A percentile compares a stretch with the other conserved stretches of the same genome.
Conservation (phyloP, 2,113 vertebrate genomes). For the Cariama cristata region DNA sequence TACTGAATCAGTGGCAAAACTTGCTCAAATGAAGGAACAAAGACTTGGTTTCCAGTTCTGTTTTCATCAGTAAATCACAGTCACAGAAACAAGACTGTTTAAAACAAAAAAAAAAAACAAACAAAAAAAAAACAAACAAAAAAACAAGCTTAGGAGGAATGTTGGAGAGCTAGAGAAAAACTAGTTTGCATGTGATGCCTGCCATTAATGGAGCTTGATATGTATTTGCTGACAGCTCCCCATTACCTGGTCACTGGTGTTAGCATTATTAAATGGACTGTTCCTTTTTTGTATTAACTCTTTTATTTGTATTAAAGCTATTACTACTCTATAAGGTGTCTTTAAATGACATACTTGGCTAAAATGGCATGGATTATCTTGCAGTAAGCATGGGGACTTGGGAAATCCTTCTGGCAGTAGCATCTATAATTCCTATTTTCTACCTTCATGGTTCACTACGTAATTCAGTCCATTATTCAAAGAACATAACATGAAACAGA, state of each 20-base stretch:
- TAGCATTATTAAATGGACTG: background rate
- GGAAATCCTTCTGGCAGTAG: background rate
- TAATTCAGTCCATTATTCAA: background rate
- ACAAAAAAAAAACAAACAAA: background rate
- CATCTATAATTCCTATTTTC: background rate
- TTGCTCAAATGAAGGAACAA: background rate
- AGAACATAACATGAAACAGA: background rate
- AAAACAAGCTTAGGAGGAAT: background rate
- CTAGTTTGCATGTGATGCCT: background rate
- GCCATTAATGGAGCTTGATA: background rate
- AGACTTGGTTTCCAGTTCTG: background rate
- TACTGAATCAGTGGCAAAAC: background rate
- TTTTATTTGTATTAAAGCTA: background rate
- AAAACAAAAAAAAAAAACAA: background rate
- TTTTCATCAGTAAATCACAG: background rate
- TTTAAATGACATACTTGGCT: background rate
- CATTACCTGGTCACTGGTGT: background rate
- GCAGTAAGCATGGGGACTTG: background rate
- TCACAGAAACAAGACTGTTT: background rate
- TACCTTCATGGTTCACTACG: background rate
- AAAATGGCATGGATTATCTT: background rate
- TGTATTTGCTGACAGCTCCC: background rate
- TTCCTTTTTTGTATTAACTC: background rate
- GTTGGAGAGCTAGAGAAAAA: background rate
- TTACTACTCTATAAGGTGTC: background rate